Base-by-base conservation (phyloP, 1,140 invertebrate species). In the Drosophila sturtevanti region DNA sequence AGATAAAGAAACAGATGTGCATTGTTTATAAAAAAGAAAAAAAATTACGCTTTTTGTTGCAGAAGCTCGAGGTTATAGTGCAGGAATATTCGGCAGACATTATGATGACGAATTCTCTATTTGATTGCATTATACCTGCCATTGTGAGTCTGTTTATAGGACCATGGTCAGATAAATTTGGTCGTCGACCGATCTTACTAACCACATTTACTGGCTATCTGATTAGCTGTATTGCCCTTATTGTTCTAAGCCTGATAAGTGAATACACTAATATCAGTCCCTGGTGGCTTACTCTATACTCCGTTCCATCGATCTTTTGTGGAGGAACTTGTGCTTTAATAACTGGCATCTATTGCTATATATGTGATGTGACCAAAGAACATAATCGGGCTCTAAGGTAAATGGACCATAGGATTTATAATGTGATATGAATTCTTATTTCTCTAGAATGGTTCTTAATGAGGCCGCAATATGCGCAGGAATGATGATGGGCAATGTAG, bases 151-250 rank as follows among this genome's bases (percentile, higher is more conserved):
- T 96, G 5, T 95, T 95, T 80, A 76, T 96, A 18, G 95, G 95
- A 41, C 94, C 95, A 1, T 96, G 95, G 95, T 96, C 95, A 63
- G 95, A 96, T 79, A 94, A 92, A 59, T 93, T 95, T 92, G 95
- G 95, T 37, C 93, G 95, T 10, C 94, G 95, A 79, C 95, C 95
- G 9, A 90, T 96, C 44, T 78, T 96, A 9, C 72, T 95, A 3
- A 76, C 92, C 4, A 91, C 93, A n/a, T 92, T 93, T 62, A 82
- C 92, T 58, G 94, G 91, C 14, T 92, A 92, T 58, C 72, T 90
- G 4, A 34, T 60, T 1, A 64, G 77, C 18, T 76, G 70, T 5
- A 54, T 69, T 1, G 80, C 90, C 51, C 34, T 92, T 34, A 73
- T 82, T 12, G 60, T 68, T 12, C 62, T 91, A 5, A 67, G 81